phyloP scores from a whole-genome alignment of 1,140 invertebrate genomes.

The Danaus plexippus region DNA sequence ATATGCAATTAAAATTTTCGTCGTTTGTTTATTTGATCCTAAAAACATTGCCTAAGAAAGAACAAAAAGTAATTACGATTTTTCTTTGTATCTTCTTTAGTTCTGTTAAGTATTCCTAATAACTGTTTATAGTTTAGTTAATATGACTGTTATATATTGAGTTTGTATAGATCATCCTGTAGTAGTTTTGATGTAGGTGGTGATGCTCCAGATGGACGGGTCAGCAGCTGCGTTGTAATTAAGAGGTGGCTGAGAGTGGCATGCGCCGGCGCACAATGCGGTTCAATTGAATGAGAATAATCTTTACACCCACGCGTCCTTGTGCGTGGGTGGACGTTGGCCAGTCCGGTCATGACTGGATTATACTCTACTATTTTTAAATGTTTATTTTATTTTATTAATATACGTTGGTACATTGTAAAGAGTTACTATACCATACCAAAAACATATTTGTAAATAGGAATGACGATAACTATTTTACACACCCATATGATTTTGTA shows the following conservation, averaged over 20 bases:
- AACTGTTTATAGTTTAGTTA: too few relatives aligned
- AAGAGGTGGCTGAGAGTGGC: conserved; percentile 68
- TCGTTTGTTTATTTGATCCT: neutral
- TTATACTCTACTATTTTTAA: conserved; percentile 41
- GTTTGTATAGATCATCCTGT: conserved; percentile 41
- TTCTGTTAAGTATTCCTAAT: too few relatives aligned
- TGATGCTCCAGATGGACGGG: conserved; percentile 66
- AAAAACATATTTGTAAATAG: too few relatives aligned
- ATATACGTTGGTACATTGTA: too few relatives aligned
- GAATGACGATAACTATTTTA: too few relatives aligned
- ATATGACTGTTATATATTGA: too few relatives aligned
- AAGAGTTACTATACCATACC: too few relatives aligned
- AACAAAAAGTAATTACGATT: too few relatives aligned
- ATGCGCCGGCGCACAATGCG: conserved; percentile 67
- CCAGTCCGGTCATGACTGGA: conserved; percentile 24
- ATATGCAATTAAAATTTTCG: neutral
- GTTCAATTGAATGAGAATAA: conserved; percentile 70
- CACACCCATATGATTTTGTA: too few relatives aligned
- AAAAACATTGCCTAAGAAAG: neutral
- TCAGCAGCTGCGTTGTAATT: conserved; percentile 69
- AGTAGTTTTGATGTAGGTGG: conserved; percentile 45
- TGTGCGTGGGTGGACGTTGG: conserved; percentile 65
- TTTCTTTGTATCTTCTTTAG: too few relatives aligned
- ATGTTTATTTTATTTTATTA: neutral
- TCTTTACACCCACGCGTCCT: conserved; percentile 69